Evolutionary conservation across 2,888 invertebrate genomes (phyloP).

Genomic region (Pyrgus malvae): DNA sequence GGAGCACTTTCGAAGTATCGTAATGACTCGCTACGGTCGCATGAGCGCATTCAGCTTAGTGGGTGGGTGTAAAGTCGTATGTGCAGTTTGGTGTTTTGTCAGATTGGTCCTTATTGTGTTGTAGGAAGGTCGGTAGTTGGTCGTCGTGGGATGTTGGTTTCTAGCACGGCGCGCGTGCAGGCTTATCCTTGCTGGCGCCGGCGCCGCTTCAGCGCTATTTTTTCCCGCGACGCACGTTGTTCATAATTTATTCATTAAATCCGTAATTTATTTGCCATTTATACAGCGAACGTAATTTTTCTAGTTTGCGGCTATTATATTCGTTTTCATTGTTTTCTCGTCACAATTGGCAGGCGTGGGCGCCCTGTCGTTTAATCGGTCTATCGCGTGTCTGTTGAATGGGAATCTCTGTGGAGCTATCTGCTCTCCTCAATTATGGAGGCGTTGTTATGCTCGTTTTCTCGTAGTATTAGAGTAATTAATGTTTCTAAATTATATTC

Average conservation of each 20-base stretch:
- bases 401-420: constrained; percentile 26
- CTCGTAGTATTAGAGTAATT: constrained; percentile 2
- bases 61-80: constrained; percentile 52
- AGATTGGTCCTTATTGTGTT: constrained; percentile 41
- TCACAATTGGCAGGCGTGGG: constrained; percentile 31
- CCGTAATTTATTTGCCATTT: constrained; percentile 68
- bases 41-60: constrained; percentile 70
- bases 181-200: constrained; percentile 69
- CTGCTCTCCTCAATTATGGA: constrained; percentile 7
- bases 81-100: constrained; percentile 26
- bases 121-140: constrained; percentile 46
- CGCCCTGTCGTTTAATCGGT: constrained; percentile 49
- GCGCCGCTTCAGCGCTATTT: constrained; percentile 77
- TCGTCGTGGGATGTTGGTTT: constrained; percentile 40
- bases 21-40: constrained; percentile 78
- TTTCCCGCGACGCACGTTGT: constrained; percentile 65
- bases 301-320: constrained; percentile 56
- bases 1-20: constrained; percentile 69
- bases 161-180: constrained; percentile 52
- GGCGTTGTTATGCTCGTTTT: constrained; percentile 1
- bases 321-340: constrained; percentile 29
- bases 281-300: constrained; percentile 54
- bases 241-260: constrained; percentile 78
- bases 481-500: not conserved
- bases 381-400: constrained; percentile 49